Evolutionary conservation across 2,797 vertebrate genomes (phyloP).

Genomic region (Epinephelus malabaricus): DNA sequence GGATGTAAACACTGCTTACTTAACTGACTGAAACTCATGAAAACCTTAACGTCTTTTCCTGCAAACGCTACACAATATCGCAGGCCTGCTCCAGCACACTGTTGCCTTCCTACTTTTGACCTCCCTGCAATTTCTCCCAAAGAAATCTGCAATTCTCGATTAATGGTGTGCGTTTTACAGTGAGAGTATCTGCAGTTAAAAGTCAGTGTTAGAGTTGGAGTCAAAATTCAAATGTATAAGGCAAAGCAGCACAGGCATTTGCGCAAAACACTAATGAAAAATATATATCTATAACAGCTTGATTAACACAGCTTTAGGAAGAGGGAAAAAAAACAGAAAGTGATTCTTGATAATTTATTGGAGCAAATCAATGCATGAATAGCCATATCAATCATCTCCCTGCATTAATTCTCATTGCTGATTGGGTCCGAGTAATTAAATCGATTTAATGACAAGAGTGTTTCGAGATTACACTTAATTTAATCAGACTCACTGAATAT

Average conservation of each 20-base stretch:
- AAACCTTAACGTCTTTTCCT: background rate
- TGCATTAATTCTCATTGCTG: slow-evolving; percentile 36
- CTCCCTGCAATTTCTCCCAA: background rate
- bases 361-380: slow-evolving; percentile 46
- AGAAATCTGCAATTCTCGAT: background rate
- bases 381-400: slow-evolving; percentile 39
- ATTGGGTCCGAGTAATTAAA: slow-evolving; percentile 57
- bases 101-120: background rate
- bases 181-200: background rate
- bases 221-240: slow-evolving; percentile 19
- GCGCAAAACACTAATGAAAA: background rate
- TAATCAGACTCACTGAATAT: slow-evolving; percentile 28
- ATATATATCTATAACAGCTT: background rate
- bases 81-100: slow-evolving; percentile 10
- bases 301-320: slow-evolving; percentile 17
- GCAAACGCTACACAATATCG: slow-evolving; percentile 4
- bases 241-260: background rate
- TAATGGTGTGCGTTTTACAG: background rate
- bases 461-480: slow-evolving; percentile 46
- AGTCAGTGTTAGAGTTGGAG: background rate
- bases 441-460: slow-evolving; percentile 52
- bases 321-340: background rate
- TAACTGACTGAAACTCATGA: slow-evolving; percentile 45
- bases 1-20: slow-evolving; percentile 18
- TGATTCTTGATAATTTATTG: slow-evolving; percentile 59